Percentiles rank a stretch among this genome's conserved stretches.
phyloP scores from a whole-genome alignment of 2,113 vertebrate genomes.

The Ochotona princeps region DNA sequence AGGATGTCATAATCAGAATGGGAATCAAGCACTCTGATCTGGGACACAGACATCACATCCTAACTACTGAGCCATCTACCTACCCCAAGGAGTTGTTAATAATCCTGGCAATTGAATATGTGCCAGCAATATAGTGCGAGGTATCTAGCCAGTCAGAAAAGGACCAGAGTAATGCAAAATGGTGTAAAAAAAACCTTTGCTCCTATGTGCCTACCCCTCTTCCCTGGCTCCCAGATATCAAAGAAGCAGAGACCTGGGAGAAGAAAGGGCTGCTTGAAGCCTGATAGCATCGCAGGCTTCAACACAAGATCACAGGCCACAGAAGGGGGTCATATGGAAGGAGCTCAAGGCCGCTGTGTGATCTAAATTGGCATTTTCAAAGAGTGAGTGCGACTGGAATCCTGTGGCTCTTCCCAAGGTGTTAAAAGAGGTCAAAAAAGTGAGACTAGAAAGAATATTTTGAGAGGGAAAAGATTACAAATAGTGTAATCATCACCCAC shows the following conservation, averaged over 20 bases:
- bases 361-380: background rate
- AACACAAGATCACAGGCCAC: background rate
- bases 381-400: background rate
- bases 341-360: background rate
- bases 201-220: too few species aligned
- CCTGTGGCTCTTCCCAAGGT: background rate
- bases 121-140: background rate
- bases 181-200: background rate
- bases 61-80: too few species aligned
- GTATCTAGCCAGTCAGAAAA: background rate
- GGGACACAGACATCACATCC: too few species aligned
- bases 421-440: background rate
- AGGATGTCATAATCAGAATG: too few species aligned
- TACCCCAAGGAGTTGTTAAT: background rate
- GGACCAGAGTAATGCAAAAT: background rate
- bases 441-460: background rate
- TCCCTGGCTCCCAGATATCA: background rate
- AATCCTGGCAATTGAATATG: background rate
- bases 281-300: background rate
- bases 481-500: too few species aligned
- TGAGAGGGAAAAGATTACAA: background rate
- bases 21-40: too few species aligned
- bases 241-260: background rate
- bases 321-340: background rate
- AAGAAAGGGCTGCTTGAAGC: background rate